Base-by-base conservation (phyloP, 2,113 vertebrate genomes). In the Vulpes lagopus region DNA sequence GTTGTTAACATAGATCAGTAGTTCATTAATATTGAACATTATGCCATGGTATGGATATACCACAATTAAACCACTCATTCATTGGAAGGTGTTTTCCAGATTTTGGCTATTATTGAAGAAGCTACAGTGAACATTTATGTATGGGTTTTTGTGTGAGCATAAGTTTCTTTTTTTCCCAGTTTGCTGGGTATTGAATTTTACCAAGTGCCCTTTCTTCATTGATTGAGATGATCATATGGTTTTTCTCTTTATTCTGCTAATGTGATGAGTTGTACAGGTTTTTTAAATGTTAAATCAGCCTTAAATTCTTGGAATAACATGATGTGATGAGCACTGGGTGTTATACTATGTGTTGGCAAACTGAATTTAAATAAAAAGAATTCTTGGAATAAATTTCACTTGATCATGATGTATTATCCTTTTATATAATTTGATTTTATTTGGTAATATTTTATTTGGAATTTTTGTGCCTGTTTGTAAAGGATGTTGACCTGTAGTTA, bases 381-480 rank as follows among this genome's bases (percentile, higher is more conserved):
- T 94, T 96, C 55, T 85, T 89, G 30, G 86, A 85, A 90, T 83
- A 79, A 74, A 85, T 89, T 55, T 93, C 22, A 43, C 20, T 84
- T 89, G 62, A 32, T 59, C 85, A 55, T 62, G 38, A 71, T 25
- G 10, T 84, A 35, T 88, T 88, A 81, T 57, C 49, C 30, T 90
- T 51, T 60, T 81, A 53, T 85, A 2, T 93, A 93, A 93, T 91
- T 95, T n/a, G 11, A 27, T 93, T 93, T 95, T 32, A 85, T 71
- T 94, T 96, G 32, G 5, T 95, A 85, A 76, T 67, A 49, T 57
- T 94, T 93, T 82, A 32, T 93, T 85, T 80, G 43, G 62, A 51
- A 92, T 87, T 95, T 95, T 92, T 87, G 27, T 81, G 73, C 82
- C 11, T 64, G 11, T 89, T 65, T 76, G 8, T 82, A 78, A 93